Conservation (phyloP, 1,140 invertebrate species). For the Tetranychus cinnabarinus region DNA sequence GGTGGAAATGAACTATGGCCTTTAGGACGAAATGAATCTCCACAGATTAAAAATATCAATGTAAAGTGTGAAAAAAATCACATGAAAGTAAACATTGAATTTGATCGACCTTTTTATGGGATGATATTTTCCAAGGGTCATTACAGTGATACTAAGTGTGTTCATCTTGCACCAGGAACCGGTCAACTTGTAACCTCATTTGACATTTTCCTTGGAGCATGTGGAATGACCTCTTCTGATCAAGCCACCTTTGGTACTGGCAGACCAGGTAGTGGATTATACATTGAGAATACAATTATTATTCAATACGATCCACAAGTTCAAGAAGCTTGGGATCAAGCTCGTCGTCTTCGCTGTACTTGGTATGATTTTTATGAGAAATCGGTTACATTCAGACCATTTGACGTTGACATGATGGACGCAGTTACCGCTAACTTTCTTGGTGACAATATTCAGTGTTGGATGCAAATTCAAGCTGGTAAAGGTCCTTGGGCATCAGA, state of each 20-base stretch:
- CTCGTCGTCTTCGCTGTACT: constrained; percentile 60
- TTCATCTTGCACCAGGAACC: constrained; percentile 55
- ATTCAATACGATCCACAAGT: constrained; percentile 84
- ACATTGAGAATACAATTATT: constrained; percentile 82
- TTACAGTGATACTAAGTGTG: constrained; percentile 70
- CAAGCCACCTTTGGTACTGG: background rate
- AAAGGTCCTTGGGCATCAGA: constrained; percentile 88
- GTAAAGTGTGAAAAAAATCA: constrained; percentile 86
- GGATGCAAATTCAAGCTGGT: constrained; percentile 89
- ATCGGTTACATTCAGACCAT: constrained; percentile 70
- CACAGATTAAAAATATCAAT: constrained; percentile 36
- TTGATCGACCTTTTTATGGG: constrained; percentile 78
- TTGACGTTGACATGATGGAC: constrained; percentile 71
- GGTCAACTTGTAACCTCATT: constrained; percentile 70
- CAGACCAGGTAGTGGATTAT: constrained; percentile 27
- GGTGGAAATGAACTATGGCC: constrained; percentile 12
- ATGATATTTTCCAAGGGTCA: constrained; percentile 76
- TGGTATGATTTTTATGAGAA: constrained; percentile 92
- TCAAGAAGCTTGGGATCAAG: constrained; percentile 52
- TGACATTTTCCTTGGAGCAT: constrained; percentile 55
- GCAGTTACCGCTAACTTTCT: constrained; percentile 80
- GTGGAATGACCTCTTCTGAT: constrained; percentile 14
- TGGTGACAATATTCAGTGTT: constrained; percentile 78
- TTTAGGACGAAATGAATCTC: constrained; percentile 8
- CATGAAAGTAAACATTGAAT: constrained; percentile 80